Evolutionary conservation across 2,888 invertebrate genomes (phyloP).

Genomic region (Philonicus albiceps): DNA sequence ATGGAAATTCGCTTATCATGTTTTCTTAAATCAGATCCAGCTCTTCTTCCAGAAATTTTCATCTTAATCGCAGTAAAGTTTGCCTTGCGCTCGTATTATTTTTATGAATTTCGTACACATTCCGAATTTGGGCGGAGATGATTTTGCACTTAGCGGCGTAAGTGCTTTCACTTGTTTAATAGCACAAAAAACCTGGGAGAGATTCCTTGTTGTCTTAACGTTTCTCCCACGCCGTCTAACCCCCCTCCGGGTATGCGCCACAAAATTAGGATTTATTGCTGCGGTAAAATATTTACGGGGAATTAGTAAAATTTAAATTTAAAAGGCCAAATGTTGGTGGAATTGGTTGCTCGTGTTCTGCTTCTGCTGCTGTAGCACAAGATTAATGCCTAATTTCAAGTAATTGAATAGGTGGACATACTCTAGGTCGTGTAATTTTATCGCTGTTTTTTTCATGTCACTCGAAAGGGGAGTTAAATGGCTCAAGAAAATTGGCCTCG

Average conservation of each 20-base stretch:
- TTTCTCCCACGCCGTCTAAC: not conserved
- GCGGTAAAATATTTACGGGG: not conserved
- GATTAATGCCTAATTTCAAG: not conserved
- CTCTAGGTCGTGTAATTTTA: not conserved
- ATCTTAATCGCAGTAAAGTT: not conserved
- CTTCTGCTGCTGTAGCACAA: not conserved
- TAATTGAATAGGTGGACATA: not conserved
- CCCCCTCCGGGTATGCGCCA: not conserved
- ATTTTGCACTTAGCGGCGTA: slow-evolving; percentile 21
- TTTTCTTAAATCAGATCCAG: not conserved
- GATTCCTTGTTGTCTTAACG: slow-evolving; percentile 6
- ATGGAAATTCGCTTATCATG: not conserved
- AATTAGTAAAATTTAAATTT: not conserved
- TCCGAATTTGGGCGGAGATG: not conserved
- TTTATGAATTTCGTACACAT: not conserved
- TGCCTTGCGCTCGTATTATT: not conserved
- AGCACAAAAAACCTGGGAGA: not conserved
- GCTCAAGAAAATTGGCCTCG: not conserved
- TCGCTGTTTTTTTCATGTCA: not conserved
- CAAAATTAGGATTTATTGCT: not conserved
- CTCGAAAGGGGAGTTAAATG: not conserved
- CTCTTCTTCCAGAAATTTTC: not conserved
- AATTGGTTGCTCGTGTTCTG: not conserved
- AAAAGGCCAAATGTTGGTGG: not conserved
- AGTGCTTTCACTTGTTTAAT: slow-evolving; percentile 34